Percentiles rank a stretch among this genome's conserved stretches.
Conservation (phyloP, 2,113 vertebrate genomes). For the Heptranchias perlo region DNA sequence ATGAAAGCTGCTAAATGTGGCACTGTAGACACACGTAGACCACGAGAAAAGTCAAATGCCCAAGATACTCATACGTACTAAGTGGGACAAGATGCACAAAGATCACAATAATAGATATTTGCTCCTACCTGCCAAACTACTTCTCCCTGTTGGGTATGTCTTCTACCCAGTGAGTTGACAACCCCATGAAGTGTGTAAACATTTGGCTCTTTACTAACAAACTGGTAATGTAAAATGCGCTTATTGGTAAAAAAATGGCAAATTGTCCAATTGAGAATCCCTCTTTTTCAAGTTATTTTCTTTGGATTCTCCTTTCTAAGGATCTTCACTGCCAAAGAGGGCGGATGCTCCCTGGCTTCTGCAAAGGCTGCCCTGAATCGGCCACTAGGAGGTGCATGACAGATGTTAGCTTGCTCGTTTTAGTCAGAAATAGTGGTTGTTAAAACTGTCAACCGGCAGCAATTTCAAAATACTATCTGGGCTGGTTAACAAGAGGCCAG, state of each 20-base stretch:
- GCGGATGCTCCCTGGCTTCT: background rate
- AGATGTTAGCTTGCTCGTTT: background rate
- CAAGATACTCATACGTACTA: background rate
- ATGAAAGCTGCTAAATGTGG: conserved; percentile 2
- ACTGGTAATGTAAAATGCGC: background rate
- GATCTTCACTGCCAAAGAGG: background rate
- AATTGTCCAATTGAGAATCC: background rate
- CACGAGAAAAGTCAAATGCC: background rate
- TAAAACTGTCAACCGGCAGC: too few species aligned
- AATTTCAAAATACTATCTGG: too few species aligned
- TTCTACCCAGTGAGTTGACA: background rate
- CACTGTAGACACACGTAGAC: background rate
- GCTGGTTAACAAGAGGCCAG: too few species aligned
- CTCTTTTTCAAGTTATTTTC: background rate
- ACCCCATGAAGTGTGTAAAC: background rate
- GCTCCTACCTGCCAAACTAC: background rate
- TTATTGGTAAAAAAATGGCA: background rate
- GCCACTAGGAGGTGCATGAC: background rate
- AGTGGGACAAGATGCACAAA: background rate
- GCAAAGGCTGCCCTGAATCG: background rate
- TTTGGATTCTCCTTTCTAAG: background rate
- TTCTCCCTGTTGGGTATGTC: background rate
- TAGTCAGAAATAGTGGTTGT: too few species aligned
- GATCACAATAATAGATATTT: background rate
- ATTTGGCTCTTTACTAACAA: background rate